phyloP scores from a whole-genome alignment of 2,113 vertebrate genomes.

The Chaetops frenatus region DNA sequence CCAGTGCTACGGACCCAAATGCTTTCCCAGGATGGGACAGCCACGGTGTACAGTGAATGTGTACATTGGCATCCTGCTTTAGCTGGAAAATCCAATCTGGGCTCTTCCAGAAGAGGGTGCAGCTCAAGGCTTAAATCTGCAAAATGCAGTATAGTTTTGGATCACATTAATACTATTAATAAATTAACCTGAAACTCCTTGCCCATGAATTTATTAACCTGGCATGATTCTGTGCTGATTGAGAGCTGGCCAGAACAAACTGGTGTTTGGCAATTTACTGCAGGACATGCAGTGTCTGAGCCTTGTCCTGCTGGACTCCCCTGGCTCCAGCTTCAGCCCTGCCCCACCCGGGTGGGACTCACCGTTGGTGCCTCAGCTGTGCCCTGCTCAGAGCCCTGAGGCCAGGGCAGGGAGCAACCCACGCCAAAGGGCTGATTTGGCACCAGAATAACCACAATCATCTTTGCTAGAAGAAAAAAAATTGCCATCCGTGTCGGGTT shows the following conservation, averaged over 20 bases:
- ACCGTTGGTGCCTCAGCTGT: background rate
- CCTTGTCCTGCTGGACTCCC: rapidly evolving
- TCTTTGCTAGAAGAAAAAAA: background rate
- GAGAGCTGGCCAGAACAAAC: background rate
- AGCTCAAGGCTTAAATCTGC: background rate
- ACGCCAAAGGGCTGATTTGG: background rate
- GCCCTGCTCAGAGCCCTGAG: background rate
- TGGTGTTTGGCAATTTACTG: background rate
- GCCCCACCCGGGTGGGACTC: background rate
- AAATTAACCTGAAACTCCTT: background rate
- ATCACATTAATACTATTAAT: background rate
- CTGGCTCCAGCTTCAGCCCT: background rate
- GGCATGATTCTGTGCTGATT: background rate
- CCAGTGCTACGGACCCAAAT: background rate
- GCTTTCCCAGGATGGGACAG: background rate
- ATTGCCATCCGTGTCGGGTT: rapidly evolving
- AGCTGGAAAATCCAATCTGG: background rate
- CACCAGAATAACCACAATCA: background rate
- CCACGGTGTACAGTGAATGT: background rate
- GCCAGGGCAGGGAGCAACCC: background rate
- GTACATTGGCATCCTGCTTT: background rate
- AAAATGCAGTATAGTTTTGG: background rate
- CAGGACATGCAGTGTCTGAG: background rate
- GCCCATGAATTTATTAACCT: background rate
- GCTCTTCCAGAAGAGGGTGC: background rate